phyloP scores from a whole-genome alignment of 2,113 vertebrate species.

The Sorex fumeus region DNA sequence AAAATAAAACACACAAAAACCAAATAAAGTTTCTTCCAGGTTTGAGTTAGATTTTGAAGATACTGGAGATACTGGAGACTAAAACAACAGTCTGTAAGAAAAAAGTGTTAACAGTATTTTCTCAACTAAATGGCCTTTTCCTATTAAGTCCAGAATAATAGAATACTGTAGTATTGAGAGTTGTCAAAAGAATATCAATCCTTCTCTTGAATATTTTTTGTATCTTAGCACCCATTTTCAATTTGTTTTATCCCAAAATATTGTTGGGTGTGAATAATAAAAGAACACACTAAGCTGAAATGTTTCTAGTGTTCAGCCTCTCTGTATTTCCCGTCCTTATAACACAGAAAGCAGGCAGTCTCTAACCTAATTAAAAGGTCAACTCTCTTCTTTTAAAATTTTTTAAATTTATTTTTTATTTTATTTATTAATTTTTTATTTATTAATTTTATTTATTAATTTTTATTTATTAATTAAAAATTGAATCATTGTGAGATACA shows the following conservation, averaged over 20 bases:
- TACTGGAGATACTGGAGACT: neutral
- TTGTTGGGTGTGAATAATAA: conserved; percentile 15
- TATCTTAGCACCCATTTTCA: conserved; percentile 25
- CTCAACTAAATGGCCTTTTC: neutral
- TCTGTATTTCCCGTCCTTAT: neutral
- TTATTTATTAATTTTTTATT: no score
- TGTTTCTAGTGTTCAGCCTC: neutral
- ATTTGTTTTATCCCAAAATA: conserved; percentile 62
- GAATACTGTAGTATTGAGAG: neutral
- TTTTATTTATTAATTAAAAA: no score
- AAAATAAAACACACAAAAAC: no score
- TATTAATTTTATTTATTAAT: fast-evolving
- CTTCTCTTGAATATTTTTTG: conserved; percentile 33
- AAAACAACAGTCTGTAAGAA: conserved; percentile 13
- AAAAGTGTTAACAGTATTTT: conserved; percentile 14
- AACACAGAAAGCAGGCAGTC: neutral
- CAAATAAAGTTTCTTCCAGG: neutral
- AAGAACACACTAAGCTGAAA: neutral
- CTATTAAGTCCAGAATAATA: conserved; percentile 43
- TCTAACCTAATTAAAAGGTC: conserved; percentile 16
- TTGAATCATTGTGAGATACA: no score
- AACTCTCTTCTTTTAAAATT: neutral
- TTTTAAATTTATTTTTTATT: no score
- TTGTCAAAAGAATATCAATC: conserved; percentile 12
- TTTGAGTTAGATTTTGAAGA: conserved; percentile 7